phyloP scores from a whole-genome alignment of 2,797 vertebrate genomes.

The Hippopotamyrus pictus region DNA sequence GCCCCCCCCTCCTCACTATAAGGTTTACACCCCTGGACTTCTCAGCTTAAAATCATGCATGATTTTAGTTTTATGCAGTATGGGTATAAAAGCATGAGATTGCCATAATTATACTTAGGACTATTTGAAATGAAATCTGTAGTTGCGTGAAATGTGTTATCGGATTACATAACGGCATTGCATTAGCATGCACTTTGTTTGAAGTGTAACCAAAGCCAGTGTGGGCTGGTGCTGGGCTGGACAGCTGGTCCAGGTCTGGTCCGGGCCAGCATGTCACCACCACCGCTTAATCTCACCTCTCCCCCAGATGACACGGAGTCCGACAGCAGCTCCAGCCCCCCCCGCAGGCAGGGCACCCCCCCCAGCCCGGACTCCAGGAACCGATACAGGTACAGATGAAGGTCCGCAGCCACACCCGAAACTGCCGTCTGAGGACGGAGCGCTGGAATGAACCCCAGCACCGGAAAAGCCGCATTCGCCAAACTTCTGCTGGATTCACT shows the following conservation, averaged over 20 bases:
- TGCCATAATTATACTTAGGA: background rate
- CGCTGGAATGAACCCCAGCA: conserved; percentile 35
- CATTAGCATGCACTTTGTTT: background rate
- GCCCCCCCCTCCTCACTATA: background rate
- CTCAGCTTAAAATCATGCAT: background rate
- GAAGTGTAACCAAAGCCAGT: background rate
- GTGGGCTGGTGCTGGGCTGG: background rate
- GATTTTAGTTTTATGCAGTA: background rate
- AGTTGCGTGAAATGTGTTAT: background rate
- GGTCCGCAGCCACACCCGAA: conserved; percentile 21
- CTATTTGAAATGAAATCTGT: background rate
- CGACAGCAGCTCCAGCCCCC: conserved; percentile 47
- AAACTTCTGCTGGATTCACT: background rate
- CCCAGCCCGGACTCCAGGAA: conserved; percentile 59
- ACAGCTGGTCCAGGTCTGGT: background rate
- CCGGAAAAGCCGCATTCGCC: conserved; percentile 16
- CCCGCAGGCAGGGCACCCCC: conserved; percentile 53
- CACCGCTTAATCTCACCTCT: background rate
- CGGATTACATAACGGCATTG: background rate
- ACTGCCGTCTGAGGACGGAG: conserved; percentile 26
- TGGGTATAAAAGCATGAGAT: background rate
- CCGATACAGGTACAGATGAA: conserved; percentile 77
- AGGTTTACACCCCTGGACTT: background rate
- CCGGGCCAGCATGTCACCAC: background rate
- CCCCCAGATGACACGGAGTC: conserved; percentile 56